Evolutionary conservation across 1,140 invertebrate species (phyloP), one percentile per base, ranked within the genome.

Genomic region (Chlorops oryzae): DNA sequence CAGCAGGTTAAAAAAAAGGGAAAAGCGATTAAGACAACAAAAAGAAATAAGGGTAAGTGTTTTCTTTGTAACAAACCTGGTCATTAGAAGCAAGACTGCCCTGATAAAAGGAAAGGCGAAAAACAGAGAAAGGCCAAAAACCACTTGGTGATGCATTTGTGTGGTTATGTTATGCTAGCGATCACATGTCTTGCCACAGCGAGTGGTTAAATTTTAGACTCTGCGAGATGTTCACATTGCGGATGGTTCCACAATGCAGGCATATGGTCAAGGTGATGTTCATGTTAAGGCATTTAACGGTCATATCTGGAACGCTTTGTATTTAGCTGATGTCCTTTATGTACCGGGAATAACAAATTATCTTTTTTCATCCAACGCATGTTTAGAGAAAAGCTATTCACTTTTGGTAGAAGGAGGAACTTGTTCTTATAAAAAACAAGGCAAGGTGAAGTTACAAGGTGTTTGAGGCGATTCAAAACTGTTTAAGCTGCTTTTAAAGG

Each of bases 121-220:
- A 37, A 37, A 18, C 20, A n/a, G n/a, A n/a, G n/a, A n/a, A n/a
- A n/a, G n/a, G n/a, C n/a, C n/a, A n/a, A n/a, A n/a, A n/a, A 37
- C 20, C n/a, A 37, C n/a, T 6, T 37, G 35, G 35, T 18, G 13
- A 37, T 37, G 35, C 35, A n/a, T 37, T 37, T 37, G 35, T 37
- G 35, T 15, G 20, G 35, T 37, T 37, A 37, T 37, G 35, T 37
- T 37, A 39, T 15, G 51, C 51, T 15, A 28, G 23, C 10, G 39
- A 20, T 10, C 43, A 52, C 28, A 52, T 52, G 50, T 39, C 43
- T 15, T 35, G 17, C 13, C 45, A 32, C 23, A 47, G 24, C 20
- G 32, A 18, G 20, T 47, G 45, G 45, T 47, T 47, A 23, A 41
- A 20, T 22, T 41, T 12, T 10, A 41, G 15, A 24, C 17, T 41